Evolutionary conservation across 2,888 invertebrate genomes (phyloP), one percentile per base, ranked within the genome.

Genomic region (Mimachlamys varia): DNA sequence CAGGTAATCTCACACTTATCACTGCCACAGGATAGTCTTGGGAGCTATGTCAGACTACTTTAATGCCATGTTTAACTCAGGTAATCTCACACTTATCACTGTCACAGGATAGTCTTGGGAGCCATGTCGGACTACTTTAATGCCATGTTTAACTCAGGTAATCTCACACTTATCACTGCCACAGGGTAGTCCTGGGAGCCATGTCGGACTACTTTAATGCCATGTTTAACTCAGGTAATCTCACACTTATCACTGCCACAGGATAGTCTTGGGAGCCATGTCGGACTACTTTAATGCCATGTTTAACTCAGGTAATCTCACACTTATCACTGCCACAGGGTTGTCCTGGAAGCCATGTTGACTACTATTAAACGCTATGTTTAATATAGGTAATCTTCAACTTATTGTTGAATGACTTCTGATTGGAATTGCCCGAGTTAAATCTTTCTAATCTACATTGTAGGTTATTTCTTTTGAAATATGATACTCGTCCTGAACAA

Each of bases 91-190:
- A 62, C 44, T 3, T 94, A 92, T 90, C 91, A 90, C 49, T 94
- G 94, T 88, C 62, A 62, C 19, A 19, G 22, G 62, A 2, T 10
- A 10, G 62, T 27, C 62, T 3, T 62, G 62, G 10, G 93, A 1
- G 92, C 93, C 10, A 90, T 94, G 89, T 94, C 93, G 5, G 91
- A 92, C 27, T 94, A 94, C 89, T 94, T 94, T 90, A 92, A 90
- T 76, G 92, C 92, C 49, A 94, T 91, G 92, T 91, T 89, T 89
- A 90, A 62, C 49, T 92, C 91, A 88, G 92, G 92, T 91, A 90
- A 53, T n/a, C n/a, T 62, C 22, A 62, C 1, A 17, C 7, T 44
- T 94, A 92, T 90, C 91, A 90, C 49, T 94, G 94, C 88, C 62
- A 62, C 19, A 19, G 22, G 62, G 15, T 10, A 10, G 7, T 27